phyloP scores from a whole-genome alignment of 2,888 invertebrate species.

The Tanypteryx hageni region DNA sequence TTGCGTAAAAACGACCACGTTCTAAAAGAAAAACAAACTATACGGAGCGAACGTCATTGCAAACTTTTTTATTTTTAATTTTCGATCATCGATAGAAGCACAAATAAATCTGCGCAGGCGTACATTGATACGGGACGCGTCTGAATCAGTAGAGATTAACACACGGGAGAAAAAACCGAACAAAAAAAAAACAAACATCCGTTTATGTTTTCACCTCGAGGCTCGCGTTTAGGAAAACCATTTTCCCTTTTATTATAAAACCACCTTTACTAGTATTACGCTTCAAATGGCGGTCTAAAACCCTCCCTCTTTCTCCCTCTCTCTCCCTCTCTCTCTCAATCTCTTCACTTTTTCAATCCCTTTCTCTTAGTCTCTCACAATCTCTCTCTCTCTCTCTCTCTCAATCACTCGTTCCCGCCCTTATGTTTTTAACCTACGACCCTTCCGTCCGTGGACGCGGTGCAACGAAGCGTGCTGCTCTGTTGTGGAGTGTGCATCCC shows the following conservation, averaged over 20 bases:
- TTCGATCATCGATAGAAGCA: not conserved
- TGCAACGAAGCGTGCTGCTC: not conserved
- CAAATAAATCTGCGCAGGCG: not conserved
- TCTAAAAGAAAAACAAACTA: no score
- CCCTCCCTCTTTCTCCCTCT: no score
- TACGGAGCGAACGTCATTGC: not conserved
- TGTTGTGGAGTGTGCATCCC: not conserved
- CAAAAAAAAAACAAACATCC: not conserved
- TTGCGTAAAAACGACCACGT: no score
- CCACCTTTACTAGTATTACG: no score
- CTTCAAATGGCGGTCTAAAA: no score
- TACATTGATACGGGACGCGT: not conserved
- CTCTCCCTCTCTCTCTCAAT: no score
- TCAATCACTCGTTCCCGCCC: not conserved
- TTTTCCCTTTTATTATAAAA: not conserved
- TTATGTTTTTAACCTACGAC: not conserved
- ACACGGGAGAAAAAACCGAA: no score
- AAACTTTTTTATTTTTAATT: not conserved
- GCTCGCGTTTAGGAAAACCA: not conserved
- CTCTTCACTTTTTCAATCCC: no score
- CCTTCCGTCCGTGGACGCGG: not conserved
- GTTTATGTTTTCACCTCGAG: not conserved
- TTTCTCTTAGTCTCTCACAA: no score
- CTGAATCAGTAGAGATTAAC: not conserved
- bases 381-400: no score